Percentiles rank a stretch among this genome's conserved stretches.
Evolutionary conservation across 92 coral and sea anemone species (phyloP).

Genomic region (Actinostola sp.): DNA sequence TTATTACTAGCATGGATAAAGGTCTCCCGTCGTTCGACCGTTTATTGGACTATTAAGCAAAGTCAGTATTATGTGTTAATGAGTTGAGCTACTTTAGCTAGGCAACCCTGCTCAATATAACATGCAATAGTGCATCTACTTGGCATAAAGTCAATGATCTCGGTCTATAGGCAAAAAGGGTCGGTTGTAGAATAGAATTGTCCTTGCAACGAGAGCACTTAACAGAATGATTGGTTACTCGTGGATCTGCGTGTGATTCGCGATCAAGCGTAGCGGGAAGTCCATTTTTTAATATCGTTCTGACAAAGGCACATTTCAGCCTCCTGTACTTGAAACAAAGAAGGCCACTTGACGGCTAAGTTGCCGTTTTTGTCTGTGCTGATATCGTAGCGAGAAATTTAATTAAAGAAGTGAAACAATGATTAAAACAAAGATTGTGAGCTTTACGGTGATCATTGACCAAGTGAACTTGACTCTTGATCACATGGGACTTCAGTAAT

Average conservation of each 20-base stretch:
- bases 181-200: no score
- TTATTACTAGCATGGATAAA: conserved; percentile 23
- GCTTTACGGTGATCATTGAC: conserved; percentile 1
- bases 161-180: background rate
- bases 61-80: conserved; percentile 17
- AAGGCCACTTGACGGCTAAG: conserved; percentile 40
- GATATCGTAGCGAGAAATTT: conserved; percentile 43
- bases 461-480: conserved; percentile 29
- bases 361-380: conserved; percentile 39
- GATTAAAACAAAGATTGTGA: conserved; percentile 12
- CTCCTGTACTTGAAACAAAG: conserved; percentile 25
- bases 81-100: background rate
- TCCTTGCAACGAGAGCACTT: background rate
- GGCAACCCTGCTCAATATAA: background rate
- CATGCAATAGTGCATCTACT: background rate
- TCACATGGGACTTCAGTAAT: background rate
- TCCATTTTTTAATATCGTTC: conserved; percentile 19
- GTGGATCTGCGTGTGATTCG: conserved; percentile 9
- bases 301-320: conserved; percentile 28
- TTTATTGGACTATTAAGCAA: conserved; percentile 32
- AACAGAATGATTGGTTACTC: background rate
- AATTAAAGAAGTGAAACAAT: conserved; percentile 44
- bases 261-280: conserved; percentile 38
- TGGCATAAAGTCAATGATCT: background rate
- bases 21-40: conserved; percentile 29